A percentile compares a stretch with the other conserved stretches of the same genome.
Evolutionary conservation across 30 jellyfish, hydroid and myxozoan genomes (phyloP).

Genomic region (Catostylus mosaicus): DNA sequence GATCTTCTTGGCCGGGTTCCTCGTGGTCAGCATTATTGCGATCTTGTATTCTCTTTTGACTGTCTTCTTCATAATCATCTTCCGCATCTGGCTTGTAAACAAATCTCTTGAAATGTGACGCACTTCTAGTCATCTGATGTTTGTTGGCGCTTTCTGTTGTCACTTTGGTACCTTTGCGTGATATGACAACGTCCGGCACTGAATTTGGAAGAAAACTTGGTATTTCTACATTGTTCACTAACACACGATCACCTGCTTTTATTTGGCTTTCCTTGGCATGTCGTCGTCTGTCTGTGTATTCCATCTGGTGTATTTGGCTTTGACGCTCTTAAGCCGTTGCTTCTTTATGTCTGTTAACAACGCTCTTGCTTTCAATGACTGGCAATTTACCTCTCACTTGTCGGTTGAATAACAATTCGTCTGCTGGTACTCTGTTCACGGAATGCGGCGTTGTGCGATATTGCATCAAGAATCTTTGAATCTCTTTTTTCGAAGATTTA

Average conservation of each 20-base stretch:
- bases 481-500: constrained; percentile 44
- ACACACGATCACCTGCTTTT: constrained; percentile 26
- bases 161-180: constrained; percentile 17
- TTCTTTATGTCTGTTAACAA: neutral
- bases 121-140: neutral
- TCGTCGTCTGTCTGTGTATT: constrained; percentile 10
- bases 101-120: neutral
- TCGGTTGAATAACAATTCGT: constrained; percentile 20
- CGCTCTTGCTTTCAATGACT: neutral
- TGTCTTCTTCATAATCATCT: too few species aligned
- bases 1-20: too few species aligned
- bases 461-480: constrained; percentile 1
- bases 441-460: constrained; percentile 41
- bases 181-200: too few species aligned
- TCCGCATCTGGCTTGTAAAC: too few species aligned
- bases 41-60: too few species aligned
- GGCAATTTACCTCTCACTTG: constrained; percentile 1
- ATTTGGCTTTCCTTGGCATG: constrained; percentile 14
- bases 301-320: neutral
- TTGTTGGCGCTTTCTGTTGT: constrained; percentile 13
- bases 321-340: neutral
- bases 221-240: too few species aligned
- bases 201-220: too few species aligned
- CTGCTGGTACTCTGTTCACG: constrained; percentile 34
- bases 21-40: too few species aligned